A percentile compares a stretch with the other conserved stretches of the same genome.
Evolutionary conservation across 2,888 invertebrate genomes (phyloP).

Genomic region (Trachelus tabidus): DNA sequence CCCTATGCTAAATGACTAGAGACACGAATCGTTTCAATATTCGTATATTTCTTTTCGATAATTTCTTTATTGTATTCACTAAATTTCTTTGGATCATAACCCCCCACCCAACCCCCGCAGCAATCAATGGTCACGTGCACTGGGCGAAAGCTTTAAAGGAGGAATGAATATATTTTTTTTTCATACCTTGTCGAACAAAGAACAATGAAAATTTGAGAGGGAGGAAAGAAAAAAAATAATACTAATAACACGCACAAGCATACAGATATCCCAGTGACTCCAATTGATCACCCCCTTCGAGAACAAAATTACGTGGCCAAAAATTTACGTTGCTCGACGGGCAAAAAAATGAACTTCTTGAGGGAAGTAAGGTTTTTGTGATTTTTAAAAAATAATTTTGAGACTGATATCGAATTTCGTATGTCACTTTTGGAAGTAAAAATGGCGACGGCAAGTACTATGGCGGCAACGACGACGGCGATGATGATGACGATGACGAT

Average conservation of each 20-base stretch:
- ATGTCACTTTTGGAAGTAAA: background rate
- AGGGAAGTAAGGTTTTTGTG: background rate
- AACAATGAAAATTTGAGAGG: background rate
- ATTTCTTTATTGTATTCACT: background rate
- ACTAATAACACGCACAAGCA: background rate
- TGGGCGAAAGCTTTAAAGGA: background rate
- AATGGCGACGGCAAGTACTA: background rate
- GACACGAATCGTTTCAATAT: background rate
- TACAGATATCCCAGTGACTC: background rate
- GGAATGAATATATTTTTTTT: no score
- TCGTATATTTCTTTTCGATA: background rate
- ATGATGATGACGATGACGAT: background rate
- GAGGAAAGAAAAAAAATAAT: background rate
- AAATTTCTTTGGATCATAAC: background rate
- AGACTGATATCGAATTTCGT: background rate
- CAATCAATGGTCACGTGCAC: background rate
- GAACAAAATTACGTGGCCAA: background rate
- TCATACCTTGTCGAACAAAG: no score
- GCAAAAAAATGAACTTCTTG: background rate
- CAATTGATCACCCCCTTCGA: background rate
- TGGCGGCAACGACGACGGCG: background rate
- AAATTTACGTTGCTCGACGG: background rate
- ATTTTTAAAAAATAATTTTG: background rate
- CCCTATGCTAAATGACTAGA: background rate
- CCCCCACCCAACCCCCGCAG: background rate